phyloP scores from a whole-genome alignment of 2,113 vertebrate genomes.

The Columbina picui region DNA sequence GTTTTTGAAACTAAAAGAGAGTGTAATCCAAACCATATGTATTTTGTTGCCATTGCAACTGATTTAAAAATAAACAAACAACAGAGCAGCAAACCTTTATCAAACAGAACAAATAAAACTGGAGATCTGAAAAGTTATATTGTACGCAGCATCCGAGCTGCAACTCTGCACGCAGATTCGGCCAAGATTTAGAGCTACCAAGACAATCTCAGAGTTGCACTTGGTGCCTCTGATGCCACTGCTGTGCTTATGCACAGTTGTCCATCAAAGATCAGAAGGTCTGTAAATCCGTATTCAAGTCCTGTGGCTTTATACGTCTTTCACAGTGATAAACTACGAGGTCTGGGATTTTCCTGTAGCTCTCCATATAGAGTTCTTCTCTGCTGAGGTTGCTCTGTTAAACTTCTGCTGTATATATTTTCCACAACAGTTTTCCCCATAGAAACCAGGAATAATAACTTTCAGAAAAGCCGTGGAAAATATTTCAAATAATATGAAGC shows the following conservation, averaged over 20 bases:
- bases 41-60: background rate
- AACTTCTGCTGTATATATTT: constrained; percentile 56
- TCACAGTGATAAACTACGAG: constrained; percentile 2
- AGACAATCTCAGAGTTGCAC: fast-evolving
- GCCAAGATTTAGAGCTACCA: background rate
- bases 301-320: background rate
- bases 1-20: background rate
- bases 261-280: background rate
- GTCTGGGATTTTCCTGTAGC: background rate
- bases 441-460: constrained; percentile 48
- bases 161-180: background rate
- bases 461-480: constrained; percentile 27
- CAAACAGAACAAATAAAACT: background rate
- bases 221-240: background rate
- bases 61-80: background rate
- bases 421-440: constrained; percentile 65
- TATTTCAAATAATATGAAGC: constrained; percentile 35
- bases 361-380: constrained; percentile 21
- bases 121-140: background rate
- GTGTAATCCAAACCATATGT: background rate
- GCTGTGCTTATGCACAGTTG: fast-evolving
- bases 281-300: background rate
- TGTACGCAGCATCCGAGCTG: background rate
- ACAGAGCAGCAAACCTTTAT: background rate
- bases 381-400: background rate